Conservation (phyloP, 2,113 vertebrate genomes). For the Noctilio leporinus region DNA sequence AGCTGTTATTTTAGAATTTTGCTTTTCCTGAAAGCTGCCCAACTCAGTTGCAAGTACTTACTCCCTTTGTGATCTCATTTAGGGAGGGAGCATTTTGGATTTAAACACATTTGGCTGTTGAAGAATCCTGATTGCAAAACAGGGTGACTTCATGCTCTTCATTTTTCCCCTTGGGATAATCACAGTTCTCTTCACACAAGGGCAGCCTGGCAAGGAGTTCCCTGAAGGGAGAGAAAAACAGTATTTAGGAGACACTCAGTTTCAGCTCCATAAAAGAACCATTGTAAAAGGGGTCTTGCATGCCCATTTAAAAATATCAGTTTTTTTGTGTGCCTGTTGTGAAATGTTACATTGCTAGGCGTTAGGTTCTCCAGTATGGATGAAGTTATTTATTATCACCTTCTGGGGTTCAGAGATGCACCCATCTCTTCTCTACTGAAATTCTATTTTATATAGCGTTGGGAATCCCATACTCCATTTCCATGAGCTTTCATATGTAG, state of each 20-base stretch:
- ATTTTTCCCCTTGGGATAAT: conserved; percentile 24
- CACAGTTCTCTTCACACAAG: background rate
- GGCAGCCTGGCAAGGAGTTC: background rate
- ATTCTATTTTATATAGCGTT: background rate
- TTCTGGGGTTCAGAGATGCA: background rate
- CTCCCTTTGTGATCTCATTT: conserved; percentile 51
- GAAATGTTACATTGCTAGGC: background rate
- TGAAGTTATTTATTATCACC: background rate
- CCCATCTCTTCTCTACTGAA: background rate
- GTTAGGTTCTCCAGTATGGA: background rate
- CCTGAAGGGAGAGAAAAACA: conserved; percentile 25
- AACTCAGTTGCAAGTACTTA: conserved; percentile 9
- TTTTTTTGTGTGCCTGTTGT: background rate
- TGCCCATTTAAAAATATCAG: background rate
- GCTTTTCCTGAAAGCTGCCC: background rate
- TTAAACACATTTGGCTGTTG: conserved; percentile 41
- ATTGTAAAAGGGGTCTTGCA: background rate
- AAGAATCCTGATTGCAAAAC: conserved; percentile 50
- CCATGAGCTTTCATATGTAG: background rate
- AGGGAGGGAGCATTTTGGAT: conserved; percentile 61
- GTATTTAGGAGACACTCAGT: background rate
- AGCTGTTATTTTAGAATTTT: background rate
- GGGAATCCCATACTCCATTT: background rate
- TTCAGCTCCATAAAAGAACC: conserved; percentile 3
- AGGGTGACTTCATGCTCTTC: conserved; percentile 37